These are phyloP conservation scores for Tragulus kanchil DNA, from an alignment of 2,113 vertebrate genomes.

Conservation along the genomic window DNA sequence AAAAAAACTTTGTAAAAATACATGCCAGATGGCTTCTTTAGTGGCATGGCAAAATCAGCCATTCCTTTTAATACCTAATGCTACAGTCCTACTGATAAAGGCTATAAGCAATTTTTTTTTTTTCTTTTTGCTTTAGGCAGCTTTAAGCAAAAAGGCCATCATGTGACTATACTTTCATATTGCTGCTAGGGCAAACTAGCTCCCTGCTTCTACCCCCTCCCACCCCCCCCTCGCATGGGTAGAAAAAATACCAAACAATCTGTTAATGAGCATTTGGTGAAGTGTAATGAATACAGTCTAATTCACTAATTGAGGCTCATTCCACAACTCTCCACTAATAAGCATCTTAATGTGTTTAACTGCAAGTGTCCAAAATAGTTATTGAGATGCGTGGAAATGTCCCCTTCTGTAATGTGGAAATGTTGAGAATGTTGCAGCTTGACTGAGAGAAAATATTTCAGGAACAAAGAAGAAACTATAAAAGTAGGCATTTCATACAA, in stretches of 20 bases:
- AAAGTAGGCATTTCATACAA: slow-evolving; percentile 59
- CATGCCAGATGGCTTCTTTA: not conserved
- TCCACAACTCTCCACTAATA: slow-evolving; percentile 84
- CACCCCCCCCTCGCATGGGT: not conserved
- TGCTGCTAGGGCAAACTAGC: slow-evolving; percentile 51
- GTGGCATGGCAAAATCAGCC: not conserved
- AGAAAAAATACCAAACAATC: slow-evolving; percentile 76
- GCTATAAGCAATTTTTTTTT: not conserved
- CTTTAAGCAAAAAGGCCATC: slow-evolving; percentile 26
- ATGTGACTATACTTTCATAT: slow-evolving; percentile 56
- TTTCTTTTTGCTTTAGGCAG: not conserved
- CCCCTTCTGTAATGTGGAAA: slow-evolving; percentile 74
- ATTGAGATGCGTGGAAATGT: slow-evolving; percentile 83
- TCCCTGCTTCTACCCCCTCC: not conserved
- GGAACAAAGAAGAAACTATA: slow-evolving; percentile 69
- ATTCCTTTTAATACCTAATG: not conserved
- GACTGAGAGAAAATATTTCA: slow-evolving; percentile 74
- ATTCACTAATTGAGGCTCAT: slow-evolving; percentile 84
- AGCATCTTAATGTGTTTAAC: slow-evolving; percentile 84
- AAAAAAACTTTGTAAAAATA: not conserved
- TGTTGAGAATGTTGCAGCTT: slow-evolving; percentile 77
- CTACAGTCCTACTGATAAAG: not conserved
- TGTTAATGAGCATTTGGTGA: slow-evolving; percentile 84
- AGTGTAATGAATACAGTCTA: slow-evolving; percentile 85
- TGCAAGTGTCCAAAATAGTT: slow-evolving; percentile 85